Evolutionary conservation across 2,888 invertebrate species (phyloP), one percentile per base, ranked within the genome.

Genomic region (Sinhomidia bicolor): DNA sequence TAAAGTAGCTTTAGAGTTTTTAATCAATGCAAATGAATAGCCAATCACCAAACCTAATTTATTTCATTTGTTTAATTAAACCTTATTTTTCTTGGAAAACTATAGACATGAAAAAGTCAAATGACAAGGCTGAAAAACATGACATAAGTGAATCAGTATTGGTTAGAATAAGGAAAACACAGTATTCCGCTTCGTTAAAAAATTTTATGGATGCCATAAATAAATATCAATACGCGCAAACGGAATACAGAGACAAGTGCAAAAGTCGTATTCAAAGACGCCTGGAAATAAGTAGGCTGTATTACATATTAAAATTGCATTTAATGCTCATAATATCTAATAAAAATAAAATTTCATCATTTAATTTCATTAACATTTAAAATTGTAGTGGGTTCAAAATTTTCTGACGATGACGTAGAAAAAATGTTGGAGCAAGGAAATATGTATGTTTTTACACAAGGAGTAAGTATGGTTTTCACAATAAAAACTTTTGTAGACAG

Each of bases 391-490:
- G 99, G 99, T 93, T 96, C 98, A 94, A 97, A 97, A 93, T 99
- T 99, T 94, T 99, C 99, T 93, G 98, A 98, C 94, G 99, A 99
- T 93, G 99, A 99, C 94, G 95, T 99, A 92, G 99, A 99, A 94
- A 98, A 98, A 94, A 99, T 99, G 99, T 95, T 99, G 94, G 99
- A 99, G 94, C 98, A 99, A 94, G 99, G 98, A 92, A 99, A 99
- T 94, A 97, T 99, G 81, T 98, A 98, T 91, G 99, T 99, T 91
- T 99, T 99, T 94, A 99, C 99, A 93, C 99, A 99, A 95, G 98
- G 97, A 94, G 97, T 92, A 80, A 81, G 17, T 23, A 86, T n/a
- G 5, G 9, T 23, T 47, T 54, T 68, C 32, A 29, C 14, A n/a
- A 10, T 20, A 57, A n/a, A 12, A 47, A 9, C 7, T 47, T 12